Evolutionary conservation across 2,797 vertebrate species (phyloP), one percentile per base, ranked within the genome.

Genomic region (Rhadinocentrus ornatus): DNA sequence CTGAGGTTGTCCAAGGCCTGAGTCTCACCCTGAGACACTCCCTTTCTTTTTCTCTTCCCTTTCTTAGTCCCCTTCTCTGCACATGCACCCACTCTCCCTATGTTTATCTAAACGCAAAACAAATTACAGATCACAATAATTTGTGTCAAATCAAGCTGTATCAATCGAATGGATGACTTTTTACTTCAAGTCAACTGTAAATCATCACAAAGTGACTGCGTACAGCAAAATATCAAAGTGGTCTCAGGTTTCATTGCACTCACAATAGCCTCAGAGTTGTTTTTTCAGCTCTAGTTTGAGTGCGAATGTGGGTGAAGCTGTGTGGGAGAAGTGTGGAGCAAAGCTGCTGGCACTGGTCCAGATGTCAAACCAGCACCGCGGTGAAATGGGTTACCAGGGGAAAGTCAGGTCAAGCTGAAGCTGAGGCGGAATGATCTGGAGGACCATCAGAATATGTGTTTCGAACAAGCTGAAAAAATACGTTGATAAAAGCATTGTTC

Each of bases 1-100:
- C 82, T 90, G 90, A 90, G 88, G 86, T 90, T 89, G 78, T 81
- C 79, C 76, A 77, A 87, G 79, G 81, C 86, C 83, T 55, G 56
- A 75, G 70, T 85, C 85, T 87, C 75, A 86, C 84, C 81, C 87
- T 65, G 75, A 79, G 84, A 89, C 88, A 88, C 88, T 90, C 88
- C 87, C 89, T 88, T 64, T 78, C 78, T 57, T 58, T 73, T 71
- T 69, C 15, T 72, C 34, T 66, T 76, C 52, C 41, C 56, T 80
- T n/a, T 65, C 44, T 62, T 55, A 59, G 26, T 64, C 26, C 48
- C 27, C 13, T 58, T 57, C 64, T 44, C 37, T 31, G 26, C 70
- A 71, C 62, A 78, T 63, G 50, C 55, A 62, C 8, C 10, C 12
- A 32, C 46, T 53, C 26, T 1, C 1, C 15, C 18, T 62, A 0